Evolutionary conservation across 2,888 invertebrate species (phyloP), one percentile per base, ranked within the genome.

Genomic region (Odiellus spinosus): DNA sequence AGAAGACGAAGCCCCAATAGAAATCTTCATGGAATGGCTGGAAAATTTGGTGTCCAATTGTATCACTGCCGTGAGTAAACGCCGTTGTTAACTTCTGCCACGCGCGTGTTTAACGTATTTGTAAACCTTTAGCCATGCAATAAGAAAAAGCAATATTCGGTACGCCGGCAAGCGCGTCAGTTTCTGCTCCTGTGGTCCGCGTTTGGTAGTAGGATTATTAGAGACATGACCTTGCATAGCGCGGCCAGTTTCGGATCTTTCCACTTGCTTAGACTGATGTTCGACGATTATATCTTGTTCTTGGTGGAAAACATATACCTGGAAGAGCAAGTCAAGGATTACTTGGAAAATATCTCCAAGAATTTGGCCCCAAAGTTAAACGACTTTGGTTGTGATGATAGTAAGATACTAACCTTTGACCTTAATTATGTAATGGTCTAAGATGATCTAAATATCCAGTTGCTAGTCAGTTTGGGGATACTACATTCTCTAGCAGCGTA

Each of bases 241-340:
- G 65, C 68, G 2, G 66, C 67, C 1, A 68, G 67, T 50, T 69
- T 69, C 51, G 68, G 68, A 19, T 68, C 68, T 3, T 69, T 68
- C 53, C 69, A 69, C 49, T 59, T 70, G 40, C 59, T 70, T 34
- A 67, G 68, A 49, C 59, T 70, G 26, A 65, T 68, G 64, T 67
- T 68, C 53, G 68, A 69, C 52, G 70, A 69, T 52, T 69, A 68
- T 50, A 64, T 70, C 8, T 53, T 67, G 50, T 67, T 65, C 50
- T 58, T 64, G 44, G 62, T 69, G n/a, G 69, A 69, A 51, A 61
- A 59, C 39, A 56, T 69, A n/a, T 64, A 68, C 52, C 60, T 61
- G 19, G 64, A 67, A 45, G 67, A 67, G 44, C 56, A 64, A 44
- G 61, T 64, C 17, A 58, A 61, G 20, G 65, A 67, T 46, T 62